Percentiles rank a stretch among this genome's conserved stretches.
Evolutionary conservation across 1,140 invertebrate genomes (phyloP).

Genomic region (Rhysida immarginata): DNA sequence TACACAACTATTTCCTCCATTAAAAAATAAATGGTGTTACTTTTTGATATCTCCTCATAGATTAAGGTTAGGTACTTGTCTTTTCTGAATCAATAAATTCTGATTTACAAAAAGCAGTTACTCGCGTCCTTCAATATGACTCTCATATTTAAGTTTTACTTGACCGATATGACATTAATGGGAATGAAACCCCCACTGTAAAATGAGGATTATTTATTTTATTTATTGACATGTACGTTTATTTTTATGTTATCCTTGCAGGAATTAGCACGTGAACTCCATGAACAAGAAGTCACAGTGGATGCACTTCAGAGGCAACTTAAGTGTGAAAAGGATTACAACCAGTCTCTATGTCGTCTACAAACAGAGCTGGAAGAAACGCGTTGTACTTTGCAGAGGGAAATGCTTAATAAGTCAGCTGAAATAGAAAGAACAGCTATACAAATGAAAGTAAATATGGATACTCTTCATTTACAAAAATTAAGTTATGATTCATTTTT

Average conservation of each 20-base stretch:
- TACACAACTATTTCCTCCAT: too few relatives aligned
- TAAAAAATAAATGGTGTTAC: too few relatives aligned
- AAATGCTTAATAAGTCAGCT: not conserved
- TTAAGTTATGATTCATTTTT: too few relatives aligned
- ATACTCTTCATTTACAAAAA: not conserved
- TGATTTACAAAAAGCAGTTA: too few relatives aligned
- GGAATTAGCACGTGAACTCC: not conserved
- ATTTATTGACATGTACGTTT: not conserved
- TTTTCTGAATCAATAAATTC: too few relatives aligned
- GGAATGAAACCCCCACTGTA: too few relatives aligned
- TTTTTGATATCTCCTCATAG: too few relatives aligned
- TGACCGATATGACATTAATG: too few relatives aligned
- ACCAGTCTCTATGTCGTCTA: not conserved
- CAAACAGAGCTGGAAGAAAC: constrained; percentile 1
- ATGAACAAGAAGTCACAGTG: not conserved
- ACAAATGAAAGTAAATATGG: constrained; percentile 1
- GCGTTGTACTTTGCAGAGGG: not conserved
- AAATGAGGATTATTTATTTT: not conserved
- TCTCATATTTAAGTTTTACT: too few relatives aligned
- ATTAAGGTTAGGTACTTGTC: too few relatives aligned
- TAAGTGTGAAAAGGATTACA: not conserved
- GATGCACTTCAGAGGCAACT: not conserved
- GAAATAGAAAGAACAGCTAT: not conserved
- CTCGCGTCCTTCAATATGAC: too few relatives aligned
- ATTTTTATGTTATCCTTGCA: not conserved